A percentile compares a stretch with the other conserved stretches of the same genome.
These are phyloP conservation scores for Stigmatopora argus DNA, from an alignment of 2,113 vertebrate species.

Conservation along the genomic window DNA sequence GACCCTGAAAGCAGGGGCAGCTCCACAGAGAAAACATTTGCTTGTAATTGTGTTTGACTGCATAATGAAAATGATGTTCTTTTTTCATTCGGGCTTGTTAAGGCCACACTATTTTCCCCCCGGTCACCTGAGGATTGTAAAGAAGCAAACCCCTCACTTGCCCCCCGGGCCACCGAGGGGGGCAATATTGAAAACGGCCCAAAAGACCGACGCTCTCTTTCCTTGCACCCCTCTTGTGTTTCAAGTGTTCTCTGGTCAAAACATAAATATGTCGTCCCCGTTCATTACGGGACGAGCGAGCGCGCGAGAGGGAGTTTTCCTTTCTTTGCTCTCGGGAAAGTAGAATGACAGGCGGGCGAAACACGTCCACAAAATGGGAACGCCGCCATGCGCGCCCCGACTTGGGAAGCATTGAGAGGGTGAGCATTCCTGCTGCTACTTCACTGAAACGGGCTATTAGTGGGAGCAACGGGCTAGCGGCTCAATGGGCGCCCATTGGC, in stretches of 20 bases:
- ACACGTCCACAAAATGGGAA: slow-evolving; percentile 42
- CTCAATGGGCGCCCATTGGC: slow-evolving; percentile 59
- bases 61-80: slow-evolving; percentile 99
- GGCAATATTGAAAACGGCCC: slow-evolving; percentile 94
- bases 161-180: slow-evolving; percentile 73
- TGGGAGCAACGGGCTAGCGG: slow-evolving; percentile 50
- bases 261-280: slow-evolving; percentile 66
- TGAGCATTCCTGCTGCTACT: slow-evolving; percentile 69
- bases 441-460: slow-evolving; percentile 67
- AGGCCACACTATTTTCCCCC: slow-evolving; percentile 81
- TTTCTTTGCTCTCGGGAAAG: slow-evolving; percentile 31
- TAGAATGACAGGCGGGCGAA: slow-evolving; percentile 50
- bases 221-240: slow-evolving; percentile 70
- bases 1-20: slow-evolving; percentile 88
- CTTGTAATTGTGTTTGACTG: slow-evolving; percentile 99
- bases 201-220: slow-evolving; percentile 78
- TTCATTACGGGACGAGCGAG: slow-evolving; percentile 65
- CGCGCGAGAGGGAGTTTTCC: slow-evolving; percentile 41
- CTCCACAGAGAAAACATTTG: slow-evolving; percentile 99
- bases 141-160: slow-evolving; percentile 77
- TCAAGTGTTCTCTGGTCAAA: slow-evolving; percentile 66
- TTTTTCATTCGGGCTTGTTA: slow-evolving; percentile 99
- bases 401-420: slow-evolving; percentile 61
- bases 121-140: slow-evolving; percentile 91
- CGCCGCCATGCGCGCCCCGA: slow-evolving; percentile 49